A percentile compares a stretch with the other conserved stretches of the same genome.
Conservation (phyloP, 2,113 vertebrate species). For the Panthera tigris region DNA sequence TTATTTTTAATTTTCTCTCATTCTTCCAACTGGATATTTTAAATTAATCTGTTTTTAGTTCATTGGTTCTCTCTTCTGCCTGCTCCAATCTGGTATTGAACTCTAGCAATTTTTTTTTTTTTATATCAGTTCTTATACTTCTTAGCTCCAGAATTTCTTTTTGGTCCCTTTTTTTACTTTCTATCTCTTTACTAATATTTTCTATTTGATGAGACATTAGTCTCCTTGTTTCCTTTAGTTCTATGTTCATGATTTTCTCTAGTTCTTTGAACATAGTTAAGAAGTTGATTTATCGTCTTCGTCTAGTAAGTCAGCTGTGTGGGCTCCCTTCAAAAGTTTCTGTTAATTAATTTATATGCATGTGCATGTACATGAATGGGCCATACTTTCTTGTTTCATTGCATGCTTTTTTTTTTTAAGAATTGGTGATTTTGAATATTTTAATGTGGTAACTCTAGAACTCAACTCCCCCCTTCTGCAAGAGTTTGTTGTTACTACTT, state of each 20-base stretch:
- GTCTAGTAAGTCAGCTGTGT: not conserved
- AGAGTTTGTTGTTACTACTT: not conserved
- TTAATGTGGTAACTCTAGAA: not conserved
- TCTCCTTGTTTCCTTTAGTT: not conserved
- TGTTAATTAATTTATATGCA: not conserved
- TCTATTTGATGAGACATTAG: not conserved
- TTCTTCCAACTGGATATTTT: not conserved
- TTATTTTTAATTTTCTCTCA: not conserved
- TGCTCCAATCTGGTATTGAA: not conserved
- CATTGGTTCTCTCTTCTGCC: not conserved
- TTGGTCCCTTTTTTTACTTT: not conserved
- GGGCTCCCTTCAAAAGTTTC: not conserved
- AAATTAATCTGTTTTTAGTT: not conserved
- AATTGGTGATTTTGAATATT: not conserved
- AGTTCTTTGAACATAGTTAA: not conserved
- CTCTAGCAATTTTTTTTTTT: not conserved
- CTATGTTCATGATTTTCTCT: not conserved
- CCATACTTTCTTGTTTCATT: not conserved
- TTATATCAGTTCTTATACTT: not conserved
- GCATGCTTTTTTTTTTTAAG: not conserved
- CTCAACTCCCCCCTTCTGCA: not conserved
- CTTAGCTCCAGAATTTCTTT: not conserved
- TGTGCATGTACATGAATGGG: not conserved
- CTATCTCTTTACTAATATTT: not conserved
- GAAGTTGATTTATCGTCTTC: not conserved